A percentile compares a stretch with the other conserved stretches of the same genome.
Evolutionary conservation across 2,797 vertebrate species (phyloP).

Genomic region (Xyrichtys novacula): DNA sequence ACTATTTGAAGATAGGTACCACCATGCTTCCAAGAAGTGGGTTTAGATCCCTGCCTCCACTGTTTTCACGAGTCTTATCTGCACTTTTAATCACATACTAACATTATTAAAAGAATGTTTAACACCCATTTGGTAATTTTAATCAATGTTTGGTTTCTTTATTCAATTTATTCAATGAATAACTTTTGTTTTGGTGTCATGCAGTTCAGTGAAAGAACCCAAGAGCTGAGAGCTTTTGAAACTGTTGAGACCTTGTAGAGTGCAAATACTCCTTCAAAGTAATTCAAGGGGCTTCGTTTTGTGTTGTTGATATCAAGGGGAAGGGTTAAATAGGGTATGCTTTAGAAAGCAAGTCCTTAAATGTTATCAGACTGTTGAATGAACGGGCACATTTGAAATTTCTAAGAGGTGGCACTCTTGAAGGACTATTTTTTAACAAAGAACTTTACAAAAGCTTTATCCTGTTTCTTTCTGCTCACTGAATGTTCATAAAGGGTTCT

Average conservation of each 20-base stretch:
- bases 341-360: background rate
- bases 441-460: background rate
- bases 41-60: no score
- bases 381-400: background rate
- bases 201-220: background rate
- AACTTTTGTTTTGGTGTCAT: background rate
- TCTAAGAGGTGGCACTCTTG: background rate
- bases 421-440: background rate
- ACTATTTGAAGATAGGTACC: no score
- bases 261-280: background rate
- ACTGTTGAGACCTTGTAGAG: background rate
- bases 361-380: background rate
- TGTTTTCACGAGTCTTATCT: no score
- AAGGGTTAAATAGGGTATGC: background rate
- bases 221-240: background rate
- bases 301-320: conserved; percentile 9
- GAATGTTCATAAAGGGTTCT: background rate
- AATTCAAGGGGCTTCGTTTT: background rate
- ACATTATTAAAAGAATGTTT: background rate
- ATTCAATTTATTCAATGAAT: background rate
- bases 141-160: background rate
- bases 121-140: background rate
- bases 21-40: no score
- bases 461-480: background rate
- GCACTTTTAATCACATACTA: background rate